phyloP scores from a whole-genome alignment of 1,140 invertebrate species.

The Platyscapa corneri region DNA sequence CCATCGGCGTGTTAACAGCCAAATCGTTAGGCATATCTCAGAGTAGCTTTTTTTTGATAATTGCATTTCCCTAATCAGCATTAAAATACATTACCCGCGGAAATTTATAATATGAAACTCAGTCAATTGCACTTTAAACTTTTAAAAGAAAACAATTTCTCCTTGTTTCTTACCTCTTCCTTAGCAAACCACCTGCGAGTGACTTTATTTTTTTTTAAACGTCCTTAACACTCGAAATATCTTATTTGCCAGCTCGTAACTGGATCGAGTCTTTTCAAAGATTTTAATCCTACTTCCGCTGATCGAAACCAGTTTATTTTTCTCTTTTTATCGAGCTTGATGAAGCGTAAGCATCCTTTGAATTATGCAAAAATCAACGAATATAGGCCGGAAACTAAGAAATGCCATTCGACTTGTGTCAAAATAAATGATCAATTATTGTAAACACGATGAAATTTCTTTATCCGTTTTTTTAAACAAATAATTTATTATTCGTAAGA shows the following conservation, averaged over 20 bases:
- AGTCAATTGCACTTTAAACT: constrained; percentile 29
- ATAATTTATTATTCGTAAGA: too few relatives aligned
- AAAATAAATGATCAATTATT: background rate
- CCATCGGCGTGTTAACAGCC: too few relatives aligned
- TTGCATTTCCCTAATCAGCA: background rate
- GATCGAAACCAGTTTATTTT: constrained; percentile 42
- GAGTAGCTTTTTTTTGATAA: too few relatives aligned
- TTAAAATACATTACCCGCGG: background rate
- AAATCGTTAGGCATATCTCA: too few relatives aligned
- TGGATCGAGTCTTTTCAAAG: constrained; percentile 33
- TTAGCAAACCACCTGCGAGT: constrained; percentile 3
- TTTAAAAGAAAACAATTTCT: constrained; percentile 35
- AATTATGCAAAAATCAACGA: constrained; percentile 38
- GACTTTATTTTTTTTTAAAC: background rate
- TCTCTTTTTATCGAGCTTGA: constrained; percentile 20
- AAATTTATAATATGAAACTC: background rate
- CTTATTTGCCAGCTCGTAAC: constrained; percentile 23
- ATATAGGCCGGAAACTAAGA: constrained; percentile 3
- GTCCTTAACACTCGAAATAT: constrained; percentile 28
- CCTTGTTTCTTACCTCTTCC: constrained; percentile 40
- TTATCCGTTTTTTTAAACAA: too few relatives aligned
- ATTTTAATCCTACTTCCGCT: constrained; percentile 45
- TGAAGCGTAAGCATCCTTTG: constrained; percentile 26
- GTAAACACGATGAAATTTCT: background rate
- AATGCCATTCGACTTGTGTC: background rate